Evolutionary conservation across 2,113 vertebrate genomes (phyloP), one percentile per base, ranked within the genome.

Genomic region (Empidonax alnorum): DNA sequence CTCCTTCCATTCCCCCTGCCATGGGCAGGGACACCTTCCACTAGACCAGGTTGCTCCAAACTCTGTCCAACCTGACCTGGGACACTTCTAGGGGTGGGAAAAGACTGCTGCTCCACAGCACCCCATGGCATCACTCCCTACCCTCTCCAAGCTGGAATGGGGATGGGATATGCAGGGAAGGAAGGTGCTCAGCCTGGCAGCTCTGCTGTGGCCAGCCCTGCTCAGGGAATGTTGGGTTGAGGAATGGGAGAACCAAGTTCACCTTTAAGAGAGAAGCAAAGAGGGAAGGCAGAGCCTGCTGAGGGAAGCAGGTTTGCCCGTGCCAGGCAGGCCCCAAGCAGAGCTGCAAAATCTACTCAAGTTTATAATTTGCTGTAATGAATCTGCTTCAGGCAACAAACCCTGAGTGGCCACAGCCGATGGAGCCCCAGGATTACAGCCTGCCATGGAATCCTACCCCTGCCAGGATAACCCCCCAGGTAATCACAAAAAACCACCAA

Each of bases 141-240:
- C 14, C 8, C n/a, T 69, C 44, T 18, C 30, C 77, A 52, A 35
- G 37, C 19, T 1, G 17, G 42, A 66, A 25, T 15, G 3, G 35
- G 67, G 42, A 19, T 24, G 81, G 39, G 31, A 75, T 3, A 1
- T 9, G 42, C 3, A 6, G 37, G 31, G 59, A 63, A 61, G 15
- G 30, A 22, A 56, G 2, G 5, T 6, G 12, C 50, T 13, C 42
- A 30, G 53, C 46, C 65, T 16, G 0, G 44, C 5, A 7, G 50
- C 53, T 42, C 39, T 31, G 35, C 41, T 8, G 1, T 0, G 0
- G 28, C 31, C 69, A 24, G 56, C 1, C 1, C 12, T 14, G 76
- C 80, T 81, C 42, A 3, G 53, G 55, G 30, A 20, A 71, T 61
- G 62, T 37, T 35, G 30, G 12, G 30, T 1, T 49, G 65, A 49